A percentile compares a stretch with the other conserved stretches of the same genome.
Evolutionary conservation across 2,888 invertebrate species (phyloP).

Genomic region (Pegoplata infirma): DNA sequence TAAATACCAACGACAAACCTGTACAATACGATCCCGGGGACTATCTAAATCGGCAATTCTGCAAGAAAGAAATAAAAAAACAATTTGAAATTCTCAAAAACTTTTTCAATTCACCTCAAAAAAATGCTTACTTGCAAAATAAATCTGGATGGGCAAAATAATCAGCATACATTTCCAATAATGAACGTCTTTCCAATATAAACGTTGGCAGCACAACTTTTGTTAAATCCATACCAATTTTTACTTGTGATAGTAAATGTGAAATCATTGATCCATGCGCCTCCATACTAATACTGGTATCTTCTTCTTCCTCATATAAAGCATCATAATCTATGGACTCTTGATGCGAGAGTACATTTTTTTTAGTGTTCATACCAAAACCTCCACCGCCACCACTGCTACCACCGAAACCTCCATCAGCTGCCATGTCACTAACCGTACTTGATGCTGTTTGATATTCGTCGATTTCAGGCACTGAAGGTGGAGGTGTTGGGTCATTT

Average conservation of each 20-base stretch:
- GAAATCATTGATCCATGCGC: slow-evolving; percentile 98
- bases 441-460: slow-evolving; percentile 71
- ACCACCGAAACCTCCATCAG: slow-evolving; percentile 13
- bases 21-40: slow-evolving; percentile 94
- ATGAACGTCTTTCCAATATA: slow-evolving; percentile 96
- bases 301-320: slow-evolving; percentile 93
- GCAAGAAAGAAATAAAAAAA: not conserved
- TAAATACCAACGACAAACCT: slow-evolving; percentile 97
- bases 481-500: slow-evolving; percentile 53
- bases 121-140: slow-evolving; percentile 86
- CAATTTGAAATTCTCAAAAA: slow-evolving; percentile 1
- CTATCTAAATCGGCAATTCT: slow-evolving; percentile 94
- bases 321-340: slow-evolving; percentile 90
- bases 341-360: slow-evolving; percentile 74
- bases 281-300: slow-evolving; percentile 94
- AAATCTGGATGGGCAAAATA: slow-evolving; percentile 99
- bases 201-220: slow-evolving; percentile 98
- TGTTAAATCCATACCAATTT: slow-evolving; percentile 99
- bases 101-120: not conserved
- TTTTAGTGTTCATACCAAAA: slow-evolving; percentile 9
- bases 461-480: slow-evolving; percentile 71
- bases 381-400: not conserved
- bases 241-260: slow-evolving; percentile 97
- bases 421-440: slow-evolving; percentile 62
- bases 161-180: slow-evolving; percentile 99